Percentiles rank a stretch among this genome's conserved stretches.
Evolutionary conservation across 2,797 vertebrate species (phyloP).

Genomic region (Alosa sapidissima): DNA sequence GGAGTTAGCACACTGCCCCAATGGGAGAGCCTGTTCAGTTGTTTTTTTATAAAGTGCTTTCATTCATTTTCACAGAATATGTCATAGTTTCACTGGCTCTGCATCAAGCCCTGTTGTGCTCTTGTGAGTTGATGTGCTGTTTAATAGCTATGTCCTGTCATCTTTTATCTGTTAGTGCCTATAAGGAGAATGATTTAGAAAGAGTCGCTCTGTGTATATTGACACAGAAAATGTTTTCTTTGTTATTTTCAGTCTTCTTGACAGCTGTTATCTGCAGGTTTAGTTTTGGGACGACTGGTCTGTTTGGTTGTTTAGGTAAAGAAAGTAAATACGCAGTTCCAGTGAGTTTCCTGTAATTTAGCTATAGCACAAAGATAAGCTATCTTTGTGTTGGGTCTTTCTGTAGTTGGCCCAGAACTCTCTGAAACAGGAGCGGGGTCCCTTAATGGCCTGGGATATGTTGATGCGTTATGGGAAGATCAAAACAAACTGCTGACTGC

Average conservation of each 20-base stretch:
- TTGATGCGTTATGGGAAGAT: slow-evolving; percentile 20
- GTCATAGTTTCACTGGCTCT: background rate
- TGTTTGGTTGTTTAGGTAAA: background rate
- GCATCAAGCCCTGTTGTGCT: background rate
- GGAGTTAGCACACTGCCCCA: background rate
- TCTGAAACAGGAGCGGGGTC: background rate
- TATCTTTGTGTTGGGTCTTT: background rate
- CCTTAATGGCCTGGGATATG: background rate
- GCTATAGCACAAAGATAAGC: background rate
- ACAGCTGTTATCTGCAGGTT: background rate
- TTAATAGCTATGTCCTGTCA: background rate
- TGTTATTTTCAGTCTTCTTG: background rate
- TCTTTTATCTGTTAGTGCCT: background rate
- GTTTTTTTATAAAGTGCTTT: background rate
- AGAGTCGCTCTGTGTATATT: background rate
- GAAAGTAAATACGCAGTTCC: background rate
- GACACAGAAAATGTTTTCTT: background rate
- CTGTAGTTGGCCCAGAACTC: background rate
- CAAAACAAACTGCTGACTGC: slow-evolving; percentile 4
- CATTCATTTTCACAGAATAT: background rate
- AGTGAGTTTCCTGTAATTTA: slow-evolving; percentile 20
- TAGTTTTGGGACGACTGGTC: background rate
- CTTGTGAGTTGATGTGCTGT: background rate
- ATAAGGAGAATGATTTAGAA: background rate
- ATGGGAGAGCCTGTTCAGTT: background rate